Percentiles rank a stretch among this genome's conserved stretches.
These are phyloP conservation scores for Himalopsyche tibetana DNA, from an alignment of 2,888 invertebrate genomes.

Conservation along the genomic window DNA sequence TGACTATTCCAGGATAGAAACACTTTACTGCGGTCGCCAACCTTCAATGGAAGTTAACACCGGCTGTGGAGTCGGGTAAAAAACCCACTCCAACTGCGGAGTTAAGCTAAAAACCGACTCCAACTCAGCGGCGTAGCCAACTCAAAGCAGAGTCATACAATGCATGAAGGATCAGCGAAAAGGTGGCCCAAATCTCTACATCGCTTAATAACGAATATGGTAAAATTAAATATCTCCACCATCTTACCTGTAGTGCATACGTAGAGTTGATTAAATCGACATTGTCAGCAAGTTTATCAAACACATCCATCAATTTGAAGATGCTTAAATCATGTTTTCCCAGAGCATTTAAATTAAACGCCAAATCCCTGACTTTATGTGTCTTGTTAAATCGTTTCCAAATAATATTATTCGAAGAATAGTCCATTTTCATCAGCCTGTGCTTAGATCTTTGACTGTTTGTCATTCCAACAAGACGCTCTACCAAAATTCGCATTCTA, in stretches of 20 bases:
- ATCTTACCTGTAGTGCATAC: conserved; percentile 49
- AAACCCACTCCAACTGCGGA: too few species aligned
- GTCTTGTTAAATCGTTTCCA: conserved; percentile 18
- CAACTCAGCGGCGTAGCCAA: too few species aligned
- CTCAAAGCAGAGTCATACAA: too few species aligned
- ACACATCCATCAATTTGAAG: conserved; percentile 46
- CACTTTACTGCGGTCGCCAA: too few species aligned
- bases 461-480: background rate
- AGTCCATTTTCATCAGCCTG: conserved; percentile 39
- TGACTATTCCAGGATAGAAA: too few species aligned
- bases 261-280: conserved; percentile 48
- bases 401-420: conserved; percentile 19
- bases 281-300: conserved; percentile 51
- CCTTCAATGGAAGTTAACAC: too few species aligned
- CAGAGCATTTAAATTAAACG: background rate
- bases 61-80: too few species aligned
- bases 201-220: too few species aligned
- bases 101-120: too few species aligned
- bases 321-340: conserved; percentile 4
- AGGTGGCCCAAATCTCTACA: too few species aligned
- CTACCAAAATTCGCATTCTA: conserved; percentile 14
- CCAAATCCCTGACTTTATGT: background rate
- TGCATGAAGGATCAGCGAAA: too few species aligned
- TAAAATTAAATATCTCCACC: background rate
- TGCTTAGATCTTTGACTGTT: background rate